Base-by-base conservation (phyloP, 2,888 invertebrate genomes). In the Epirrita christyi region DNA sequence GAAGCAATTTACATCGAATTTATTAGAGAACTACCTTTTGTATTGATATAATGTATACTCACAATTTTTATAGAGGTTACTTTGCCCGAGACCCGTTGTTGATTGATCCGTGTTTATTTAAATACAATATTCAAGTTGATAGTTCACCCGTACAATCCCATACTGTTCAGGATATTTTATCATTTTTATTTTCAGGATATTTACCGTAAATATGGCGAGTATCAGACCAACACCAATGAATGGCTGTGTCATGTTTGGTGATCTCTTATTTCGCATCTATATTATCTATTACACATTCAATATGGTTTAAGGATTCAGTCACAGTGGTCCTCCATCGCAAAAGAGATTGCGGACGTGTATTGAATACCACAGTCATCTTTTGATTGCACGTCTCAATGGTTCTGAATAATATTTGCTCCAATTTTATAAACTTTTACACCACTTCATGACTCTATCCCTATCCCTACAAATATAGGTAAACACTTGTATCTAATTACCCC, bases 341-440 rank as follows among this genome's bases (percentile, higher is more conserved):
- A 79, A 81, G 78, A 80, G 80, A 83, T 84, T 83, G 81, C 75
- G 73, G 75, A 83, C 82, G 85, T 78, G 83, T 66, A 75, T 73
- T 68, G 81, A 84, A 83, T 83, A 79, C 65, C 61, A 73, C 67
- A 73, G 67, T 61, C 71, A 71, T 72, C 71, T 73, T 74, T 75
- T 55, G 70, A 66, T 61, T 61, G 50, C 55, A 55, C 46, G 55
- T 43, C 48, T 42, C 48, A 28, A 46, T 53, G 52, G 40, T 15
- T 57, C 28, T 41, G 45, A 41, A 48, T 51, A 55, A 46, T 43
- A 49, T 52, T 57, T 46, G 34, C 14, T 41, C 36, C 53, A 53
- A 37, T 59, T 55, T 54, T 48, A 42, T 59, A 15, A 56, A 47
- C 32, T 36, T 45, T 51, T 47, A 37, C 45, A 10, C 53, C 28